phyloP scores from a whole-genome alignment of 1,140 invertebrate species.

The Hyles euphorbiae region DNA sequence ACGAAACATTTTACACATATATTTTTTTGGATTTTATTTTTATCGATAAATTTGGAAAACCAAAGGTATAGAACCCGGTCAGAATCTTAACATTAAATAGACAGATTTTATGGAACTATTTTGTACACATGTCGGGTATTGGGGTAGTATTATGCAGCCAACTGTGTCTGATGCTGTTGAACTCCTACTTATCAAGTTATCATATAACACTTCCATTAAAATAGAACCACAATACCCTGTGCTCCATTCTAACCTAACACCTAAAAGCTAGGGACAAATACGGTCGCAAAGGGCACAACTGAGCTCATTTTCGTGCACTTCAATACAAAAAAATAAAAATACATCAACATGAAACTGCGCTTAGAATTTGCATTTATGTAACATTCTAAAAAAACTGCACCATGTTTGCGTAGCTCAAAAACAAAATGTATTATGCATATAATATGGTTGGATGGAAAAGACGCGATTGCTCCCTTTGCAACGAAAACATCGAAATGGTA shows the following conservation, averaged over 20 bases:
- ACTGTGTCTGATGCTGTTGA: slow-evolving; percentile 42
- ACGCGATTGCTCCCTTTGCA: slow-evolving; percentile 58
- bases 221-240: slow-evolving; percentile 75
- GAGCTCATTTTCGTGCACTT: slow-evolving; percentile 32
- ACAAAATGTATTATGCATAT: no score
- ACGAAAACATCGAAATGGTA: slow-evolving; percentile 65
- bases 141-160: slow-evolving; percentile 69
- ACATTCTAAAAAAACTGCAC: neutral
- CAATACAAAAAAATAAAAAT: slow-evolving; percentile 4
- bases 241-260: slow-evolving; percentile 67
- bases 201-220: slow-evolving; percentile 61
- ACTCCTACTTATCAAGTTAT: slow-evolving; percentile 60
- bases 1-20: slow-evolving; percentile 1
- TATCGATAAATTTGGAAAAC: neutral
- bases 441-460: slow-evolving; percentile 7
- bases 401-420: no score
- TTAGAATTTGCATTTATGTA: no score
- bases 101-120: slow-evolving; percentile 59
- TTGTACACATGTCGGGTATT: slow-evolving; percentile 66
- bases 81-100: slow-evolving; percentile 46
- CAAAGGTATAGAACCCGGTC: slow-evolving; percentile 37
- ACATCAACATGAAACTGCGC: no score
- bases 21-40: slow-evolving; percentile 1
- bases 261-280: slow-evolving; percentile 69
- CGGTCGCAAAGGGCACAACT: slow-evolving; percentile 64